Evolutionary conservation across 2,113 vertebrate species (phyloP).

Genomic region (Cepphus grylle): DNA sequence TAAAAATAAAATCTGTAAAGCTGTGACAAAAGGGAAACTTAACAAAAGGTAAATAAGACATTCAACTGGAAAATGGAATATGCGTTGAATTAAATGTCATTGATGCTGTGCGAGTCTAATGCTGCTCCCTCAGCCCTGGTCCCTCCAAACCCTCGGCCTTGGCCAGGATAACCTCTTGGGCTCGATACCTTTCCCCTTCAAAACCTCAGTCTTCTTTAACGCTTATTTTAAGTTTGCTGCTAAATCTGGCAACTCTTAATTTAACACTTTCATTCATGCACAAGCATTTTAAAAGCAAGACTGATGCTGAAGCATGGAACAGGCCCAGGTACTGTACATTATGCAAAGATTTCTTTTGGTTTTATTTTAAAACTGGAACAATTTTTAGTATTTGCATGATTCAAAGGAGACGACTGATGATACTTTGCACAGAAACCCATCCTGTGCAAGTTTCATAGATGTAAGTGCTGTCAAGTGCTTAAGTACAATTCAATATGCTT

Average conservation of each 20-base stretch:
- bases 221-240: not conserved
- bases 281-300: not conserved
- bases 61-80: not conserved
- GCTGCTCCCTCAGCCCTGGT: rapidly evolving
- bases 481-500: constrained; percentile 43
- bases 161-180: not conserved
- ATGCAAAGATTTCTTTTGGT: not conserved
- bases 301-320: not conserved
- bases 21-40: not conserved
- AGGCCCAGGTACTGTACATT: not conserved
- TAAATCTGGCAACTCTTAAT: not conserved
- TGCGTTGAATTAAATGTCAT: not conserved
- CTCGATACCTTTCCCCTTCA: not conserved
- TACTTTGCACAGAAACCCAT: not conserved
- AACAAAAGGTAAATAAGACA: not conserved
- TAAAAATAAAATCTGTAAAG: not conserved
- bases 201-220: not conserved
- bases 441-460: not conserved
- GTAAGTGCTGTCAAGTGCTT: not conserved
- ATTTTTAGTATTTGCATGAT: not conserved
- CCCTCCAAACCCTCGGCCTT: not conserved
- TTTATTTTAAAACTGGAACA: not conserved
- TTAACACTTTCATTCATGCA: not conserved
- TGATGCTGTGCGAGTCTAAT: not conserved
- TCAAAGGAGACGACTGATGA: not conserved